Base-by-base conservation (phyloP, 2,888 invertebrate species). In the Athalia rosae region DNA sequence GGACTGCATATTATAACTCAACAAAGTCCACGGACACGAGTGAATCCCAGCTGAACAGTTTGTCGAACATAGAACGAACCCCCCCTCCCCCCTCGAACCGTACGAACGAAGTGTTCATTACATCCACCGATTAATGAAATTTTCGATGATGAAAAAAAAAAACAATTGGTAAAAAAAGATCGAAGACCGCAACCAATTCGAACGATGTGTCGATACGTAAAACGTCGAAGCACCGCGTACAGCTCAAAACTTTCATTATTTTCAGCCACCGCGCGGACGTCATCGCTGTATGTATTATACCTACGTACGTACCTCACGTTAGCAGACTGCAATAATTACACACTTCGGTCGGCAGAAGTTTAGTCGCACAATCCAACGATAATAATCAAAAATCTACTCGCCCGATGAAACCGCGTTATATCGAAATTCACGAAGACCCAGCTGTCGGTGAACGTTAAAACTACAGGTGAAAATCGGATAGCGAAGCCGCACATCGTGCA, bases 181-280 rank as follows among this genome's bases (percentile, higher is more conserved):
- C 4, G 13, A 62, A 41, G 28, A 28, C 28, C 28, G 28, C 8
- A 61, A 74, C 28, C 11, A 62, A 62, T 61, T 9, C 43, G 11
- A 58, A 61, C 74, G 74, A 74, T 74, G 48, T 61, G 74, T 74
- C 74, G 74, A 62, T 74, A 74, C 61, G 43, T 74, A 47, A 58
- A 58, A 59, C 56, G 56, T 59, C 11, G 45, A 28, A 28, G 71
- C 45, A 43, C 71, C 71, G 61, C 48, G 53, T 15, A 15, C 4
- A 47, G 48, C 28, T 47, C 59, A 48, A 62, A 61, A 48, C 47
- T 74, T 74, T 74, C 50, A 74, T 74, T 74, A 74, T 61, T 74
- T 74, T 41, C 48, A n/a, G n/a, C 48, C n/a, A 15, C 62, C 58
- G 11, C 8, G 28, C 58, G 3, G 71, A 71, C 58, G 56, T 58